These are phyloP conservation scores for Drosophila nigricruria DNA, from an alignment of 2,888 invertebrate species.

Conservation along the genomic window DNA sequence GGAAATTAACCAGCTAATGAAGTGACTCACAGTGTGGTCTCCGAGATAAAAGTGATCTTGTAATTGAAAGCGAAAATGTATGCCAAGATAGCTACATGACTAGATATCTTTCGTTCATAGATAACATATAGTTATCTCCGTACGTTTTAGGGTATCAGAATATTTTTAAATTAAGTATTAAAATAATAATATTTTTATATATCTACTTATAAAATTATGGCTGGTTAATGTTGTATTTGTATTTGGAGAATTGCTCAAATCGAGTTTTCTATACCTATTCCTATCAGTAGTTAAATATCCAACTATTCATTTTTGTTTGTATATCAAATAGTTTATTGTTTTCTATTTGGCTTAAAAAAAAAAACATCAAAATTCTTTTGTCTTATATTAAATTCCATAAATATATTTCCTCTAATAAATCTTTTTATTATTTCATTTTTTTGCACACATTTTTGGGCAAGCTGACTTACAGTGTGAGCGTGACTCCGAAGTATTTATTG, in stretches of 20 bases:
- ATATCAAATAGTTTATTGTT: no score
- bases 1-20: slow-evolving; percentile 32
- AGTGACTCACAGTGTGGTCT: slow-evolving; percentile 20
- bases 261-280: no score
- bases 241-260: no score
- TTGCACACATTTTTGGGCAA: not conserved
- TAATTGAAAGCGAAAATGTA: slow-evolving; percentile 5
- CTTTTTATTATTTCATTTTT: not conserved
- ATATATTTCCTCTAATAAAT: not conserved
- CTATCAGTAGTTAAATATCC: no score
- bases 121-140: not conserved
- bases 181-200: no score
- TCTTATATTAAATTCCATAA: no score
- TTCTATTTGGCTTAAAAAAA: no score
- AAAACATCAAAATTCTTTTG: no score
- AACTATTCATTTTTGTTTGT: no score
- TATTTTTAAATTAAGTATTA: no score
- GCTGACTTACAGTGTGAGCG: not conserved
- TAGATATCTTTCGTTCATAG: slow-evolving; percentile 5
- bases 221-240: no score
- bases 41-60: slow-evolving; percentile 16
- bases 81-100: slow-evolving; percentile 1
- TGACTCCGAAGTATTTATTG: not conserved
- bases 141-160: not conserved
- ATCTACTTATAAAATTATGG: no score